A percentile compares a stretch with the other conserved stretches of the same genome.
phyloP scores from a whole-genome alignment of 2,113 vertebrate genomes.

The Lepus europaeus region DNA sequence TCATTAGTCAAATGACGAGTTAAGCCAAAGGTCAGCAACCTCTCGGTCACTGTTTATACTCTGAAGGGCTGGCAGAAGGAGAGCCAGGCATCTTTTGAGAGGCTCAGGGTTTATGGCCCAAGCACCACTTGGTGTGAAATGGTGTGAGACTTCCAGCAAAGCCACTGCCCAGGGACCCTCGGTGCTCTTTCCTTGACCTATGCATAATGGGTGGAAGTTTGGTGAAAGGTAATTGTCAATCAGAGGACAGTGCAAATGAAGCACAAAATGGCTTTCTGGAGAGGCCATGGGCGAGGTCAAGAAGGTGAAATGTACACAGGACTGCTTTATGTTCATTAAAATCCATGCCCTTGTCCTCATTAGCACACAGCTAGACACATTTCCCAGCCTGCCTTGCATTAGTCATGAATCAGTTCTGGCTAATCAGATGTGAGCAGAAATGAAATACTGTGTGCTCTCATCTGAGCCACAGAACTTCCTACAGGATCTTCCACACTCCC shows the following conservation, averaged over 20 bases:
- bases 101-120: not conserved
- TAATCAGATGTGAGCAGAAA: not conserved
- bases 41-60: not conserved
- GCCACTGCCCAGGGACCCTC: not conserved
- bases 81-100: not conserved
- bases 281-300: not conserved
- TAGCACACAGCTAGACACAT: not conserved
- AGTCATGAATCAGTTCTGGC: not conserved
- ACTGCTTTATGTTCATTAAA: not conserved
- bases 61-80: not conserved
- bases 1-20: conserved; percentile 55
- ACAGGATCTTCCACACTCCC: not conserved
- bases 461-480: not conserved
- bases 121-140: not conserved
- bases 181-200: not conserved
- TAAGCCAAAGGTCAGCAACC: conserved; percentile 40
- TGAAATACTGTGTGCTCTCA: not conserved
- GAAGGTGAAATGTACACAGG: not conserved
- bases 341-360: conserved; percentile 16
- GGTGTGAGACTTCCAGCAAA: not conserved
- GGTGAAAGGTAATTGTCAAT: not conserved
- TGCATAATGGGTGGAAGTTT: not conserved
- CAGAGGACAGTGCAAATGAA: not conserved
- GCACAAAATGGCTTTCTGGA: not conserved
- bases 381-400: not conserved